Conservation (phyloP, 2,113 vertebrate genomes). For the Bothrops jararaca region DNA sequence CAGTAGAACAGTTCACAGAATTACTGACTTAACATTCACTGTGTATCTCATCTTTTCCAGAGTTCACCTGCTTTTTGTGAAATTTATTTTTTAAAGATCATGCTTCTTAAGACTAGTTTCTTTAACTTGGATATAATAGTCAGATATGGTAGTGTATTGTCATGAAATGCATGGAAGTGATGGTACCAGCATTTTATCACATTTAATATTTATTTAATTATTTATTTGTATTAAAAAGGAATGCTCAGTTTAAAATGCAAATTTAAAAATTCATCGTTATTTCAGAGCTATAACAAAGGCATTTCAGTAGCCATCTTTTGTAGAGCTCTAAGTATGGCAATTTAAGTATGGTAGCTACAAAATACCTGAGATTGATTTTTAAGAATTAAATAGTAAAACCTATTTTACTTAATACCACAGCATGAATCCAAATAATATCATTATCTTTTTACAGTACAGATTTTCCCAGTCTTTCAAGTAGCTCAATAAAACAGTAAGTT, state of each 20-base stretch:
- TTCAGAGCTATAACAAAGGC: background rate
- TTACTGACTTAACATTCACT: background rate
- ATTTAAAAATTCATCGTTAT: background rate
- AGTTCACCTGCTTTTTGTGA: background rate
- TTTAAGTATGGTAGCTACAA: background rate
- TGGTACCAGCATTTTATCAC: background rate
- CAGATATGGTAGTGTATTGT: background rate
- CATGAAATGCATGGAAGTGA: background rate
- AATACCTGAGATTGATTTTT: background rate
- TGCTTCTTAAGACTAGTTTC: background rate
- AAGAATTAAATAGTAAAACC: constrained; percentile 16
- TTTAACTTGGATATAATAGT: background rate
- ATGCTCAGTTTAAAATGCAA: background rate
- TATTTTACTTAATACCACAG: constrained; percentile 45
- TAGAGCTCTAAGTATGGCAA: background rate
- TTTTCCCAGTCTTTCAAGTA: constrained; percentile 39
- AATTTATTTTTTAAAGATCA: background rate
- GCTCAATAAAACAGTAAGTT: constrained; percentile 32
- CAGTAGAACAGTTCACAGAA: background rate
- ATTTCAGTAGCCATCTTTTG: background rate
- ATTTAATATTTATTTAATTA: background rate
- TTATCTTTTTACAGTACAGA: background rate
- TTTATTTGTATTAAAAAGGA: background rate
- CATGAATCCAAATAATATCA: constrained; percentile 18
- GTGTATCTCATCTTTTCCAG: background rate